phyloP scores from a whole-genome alignment of 2,113 vertebrate genomes.

The Myotis davidii region DNA sequence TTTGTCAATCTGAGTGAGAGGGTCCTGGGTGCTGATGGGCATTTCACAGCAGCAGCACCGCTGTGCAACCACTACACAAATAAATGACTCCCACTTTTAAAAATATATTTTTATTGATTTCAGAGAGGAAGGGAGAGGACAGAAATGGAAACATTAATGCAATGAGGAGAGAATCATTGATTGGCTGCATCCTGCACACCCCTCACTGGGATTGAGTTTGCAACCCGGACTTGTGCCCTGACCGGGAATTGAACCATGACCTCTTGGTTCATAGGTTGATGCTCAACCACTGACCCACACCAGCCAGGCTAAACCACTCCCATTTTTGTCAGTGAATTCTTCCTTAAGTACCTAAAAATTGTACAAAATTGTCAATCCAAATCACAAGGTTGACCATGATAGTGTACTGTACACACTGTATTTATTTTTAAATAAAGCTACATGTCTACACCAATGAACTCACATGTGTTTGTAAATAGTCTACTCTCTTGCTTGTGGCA shows the following conservation, averaged over 20 bases:
- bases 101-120: no score
- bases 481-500: not conserved
- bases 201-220: no score
- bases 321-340: not conserved
- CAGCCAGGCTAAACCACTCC: not conserved
- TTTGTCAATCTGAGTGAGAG: not conserved
- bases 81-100: not conserved
- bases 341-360: not conserved
- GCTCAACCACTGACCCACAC: not conserved
- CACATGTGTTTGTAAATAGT: not conserved
- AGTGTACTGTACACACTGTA: not conserved
- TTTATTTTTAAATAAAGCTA: not conserved
- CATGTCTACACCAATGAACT: not conserved
- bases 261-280: no score
- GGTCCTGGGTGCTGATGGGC: no score
- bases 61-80: not conserved
- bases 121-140: no score
- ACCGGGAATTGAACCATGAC: no score
- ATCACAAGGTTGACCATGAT: not conserved
- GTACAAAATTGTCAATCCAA: conserved; percentile 12
- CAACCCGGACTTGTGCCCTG: no score
- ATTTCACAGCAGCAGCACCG: not conserved
- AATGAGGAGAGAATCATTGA: no score
- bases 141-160: no score
- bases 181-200: no score